Conservation (phyloP, 1,140 invertebrate genomes). For the Euwallacea fornicatus region DNA sequence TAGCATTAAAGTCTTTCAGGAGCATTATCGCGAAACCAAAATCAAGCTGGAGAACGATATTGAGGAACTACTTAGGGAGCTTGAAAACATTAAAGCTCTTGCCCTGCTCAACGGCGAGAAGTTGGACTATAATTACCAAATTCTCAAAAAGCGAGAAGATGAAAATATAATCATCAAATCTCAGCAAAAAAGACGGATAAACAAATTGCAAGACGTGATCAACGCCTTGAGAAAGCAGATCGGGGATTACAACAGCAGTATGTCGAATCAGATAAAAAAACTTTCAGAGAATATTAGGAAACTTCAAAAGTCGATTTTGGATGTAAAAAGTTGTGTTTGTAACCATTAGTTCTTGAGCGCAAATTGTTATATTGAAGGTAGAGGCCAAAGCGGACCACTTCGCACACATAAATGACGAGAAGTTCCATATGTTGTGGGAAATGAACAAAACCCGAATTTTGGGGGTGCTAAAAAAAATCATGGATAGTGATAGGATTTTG, state of each 20-base stretch:
- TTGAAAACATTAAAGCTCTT: conserved; percentile 74
- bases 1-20: conserved; percentile 42
- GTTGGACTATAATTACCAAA: conserved; percentile 83
- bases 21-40: conserved; percentile 68
- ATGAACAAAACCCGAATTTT: conserved; percentile 68
- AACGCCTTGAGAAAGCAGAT: conserved; percentile 65
- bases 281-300: conserved; percentile 62
- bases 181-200: conserved; percentile 79
- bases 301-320: conserved; percentile 64
- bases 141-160: conserved; percentile 81
- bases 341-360: not conserved
- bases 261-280: conserved; percentile 46
- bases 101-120: conserved; percentile 80
- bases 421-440: conserved; percentile 61
- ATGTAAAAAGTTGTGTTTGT: conserved; percentile 46
- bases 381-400: conserved; percentile 69
- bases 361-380: conserved; percentile 52
- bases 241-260: conserved; percentile 62
- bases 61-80: conserved; percentile 73
- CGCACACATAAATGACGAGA: conserved; percentile 61
- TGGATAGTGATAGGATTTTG: conserved; percentile 66
- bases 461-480: conserved; percentile 60
- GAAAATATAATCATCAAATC: conserved; percentile 82
- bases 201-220: conserved; percentile 74
- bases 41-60: conserved; percentile 68